These are phyloP conservation scores for Callorhinus ursinus DNA, from an alignment of 2,113 vertebrate species.

Conservation along the genomic window DNA sequence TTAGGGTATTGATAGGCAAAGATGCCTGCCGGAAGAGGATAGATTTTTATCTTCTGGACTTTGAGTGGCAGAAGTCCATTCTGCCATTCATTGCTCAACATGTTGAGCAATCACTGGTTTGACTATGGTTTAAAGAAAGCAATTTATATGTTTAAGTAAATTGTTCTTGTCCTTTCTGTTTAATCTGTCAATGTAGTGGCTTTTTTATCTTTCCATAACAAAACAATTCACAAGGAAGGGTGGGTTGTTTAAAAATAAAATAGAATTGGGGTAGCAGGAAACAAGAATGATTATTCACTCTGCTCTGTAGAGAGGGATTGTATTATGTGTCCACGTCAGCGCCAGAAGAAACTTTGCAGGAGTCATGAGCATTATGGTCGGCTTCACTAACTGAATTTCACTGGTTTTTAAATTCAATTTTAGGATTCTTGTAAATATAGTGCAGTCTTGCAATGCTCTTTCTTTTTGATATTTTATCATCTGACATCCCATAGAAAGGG, in stretches of 20 bases:
- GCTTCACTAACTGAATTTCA: background rate
- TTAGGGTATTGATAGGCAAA: background rate
- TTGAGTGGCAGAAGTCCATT: background rate
- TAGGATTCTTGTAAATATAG: background rate
- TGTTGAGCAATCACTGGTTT: background rate
- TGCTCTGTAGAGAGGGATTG: background rate
- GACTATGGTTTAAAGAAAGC: background rate
- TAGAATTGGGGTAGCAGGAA: background rate
- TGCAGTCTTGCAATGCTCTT: background rate
- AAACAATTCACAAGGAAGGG: background rate
- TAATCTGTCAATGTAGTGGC: background rate
- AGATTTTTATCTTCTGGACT: background rate
- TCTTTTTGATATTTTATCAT: background rate
- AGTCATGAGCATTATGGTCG: background rate
- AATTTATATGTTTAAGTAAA: background rate
- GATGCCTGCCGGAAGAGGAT: background rate
- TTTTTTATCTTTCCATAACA: background rate
- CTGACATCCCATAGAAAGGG: background rate
- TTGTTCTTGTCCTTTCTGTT: background rate
- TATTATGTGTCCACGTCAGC: slow-evolving; percentile 8
- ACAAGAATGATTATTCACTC: background rate
- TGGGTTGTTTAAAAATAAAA: background rate
- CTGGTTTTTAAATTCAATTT: background rate
- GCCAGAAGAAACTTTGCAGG: background rate
- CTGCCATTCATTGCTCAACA: too few relatives aligned